Percentiles rank a stretch among this genome's conserved stretches.
phyloP scores from a whole-genome alignment of 2,888 invertebrate genomes.

The Vannuccia rotundouncinata region DNA sequence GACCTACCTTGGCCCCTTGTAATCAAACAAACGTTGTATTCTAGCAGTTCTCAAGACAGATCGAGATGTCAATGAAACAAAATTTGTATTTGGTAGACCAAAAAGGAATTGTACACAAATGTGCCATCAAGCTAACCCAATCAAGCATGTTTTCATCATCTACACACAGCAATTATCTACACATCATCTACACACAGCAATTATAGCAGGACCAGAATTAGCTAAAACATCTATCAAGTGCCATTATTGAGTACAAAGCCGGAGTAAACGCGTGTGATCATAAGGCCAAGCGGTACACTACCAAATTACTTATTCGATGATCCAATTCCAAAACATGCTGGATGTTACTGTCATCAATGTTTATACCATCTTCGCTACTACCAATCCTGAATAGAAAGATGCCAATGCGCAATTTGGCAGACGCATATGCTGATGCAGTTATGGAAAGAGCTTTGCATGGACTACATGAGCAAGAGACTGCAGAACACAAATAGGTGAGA shows the following conservation, averaged over 20 bases:
- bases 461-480: no score
- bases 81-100: slow-evolving; percentile 6
- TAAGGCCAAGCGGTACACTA: background rate
- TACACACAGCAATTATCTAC: background rate
- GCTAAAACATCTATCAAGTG: background rate
- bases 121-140: slow-evolving; percentile 1
- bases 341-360: slow-evolving; percentile 6
- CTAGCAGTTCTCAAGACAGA: background rate
- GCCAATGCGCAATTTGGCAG: background rate
- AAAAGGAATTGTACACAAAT: slow-evolving; percentile 10
- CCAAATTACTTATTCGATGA: background rate
- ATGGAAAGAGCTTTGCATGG: no score
- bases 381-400: slow-evolving; percentile 8
- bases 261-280: slow-evolving; percentile 21
- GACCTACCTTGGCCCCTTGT: background rate
- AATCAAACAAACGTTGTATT: background rate
- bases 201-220: slow-evolving; percentile 23
- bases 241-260: slow-evolving; percentile 10
- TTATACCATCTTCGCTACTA: slow-evolving; percentile 17
- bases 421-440: background rate
- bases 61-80: background rate
- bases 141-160: slow-evolving; percentile 10
- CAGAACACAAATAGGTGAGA: no score
- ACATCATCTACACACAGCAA: background rate
- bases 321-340: slow-evolving; percentile 20